Percentiles rank a stretch among this genome's conserved stretches.
Conservation (phyloP, 2,113 vertebrate species). For the Nothoprocta pentlandii region DNA sequence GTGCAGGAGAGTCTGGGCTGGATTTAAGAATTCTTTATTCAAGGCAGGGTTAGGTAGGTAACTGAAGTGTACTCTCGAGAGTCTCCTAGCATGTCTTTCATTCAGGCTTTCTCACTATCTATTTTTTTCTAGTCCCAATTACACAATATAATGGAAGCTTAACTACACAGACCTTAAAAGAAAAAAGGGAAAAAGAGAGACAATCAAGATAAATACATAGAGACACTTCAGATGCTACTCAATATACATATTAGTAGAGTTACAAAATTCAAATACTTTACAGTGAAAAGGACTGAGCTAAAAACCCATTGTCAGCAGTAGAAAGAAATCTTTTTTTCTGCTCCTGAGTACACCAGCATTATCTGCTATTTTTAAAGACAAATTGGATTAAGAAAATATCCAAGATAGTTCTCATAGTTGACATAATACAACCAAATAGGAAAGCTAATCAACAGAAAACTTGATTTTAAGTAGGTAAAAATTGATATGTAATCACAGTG, state of each 20-base stretch:
- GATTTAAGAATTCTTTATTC: neutral
- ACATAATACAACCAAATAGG: neutral
- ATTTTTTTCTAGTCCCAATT: neutral
- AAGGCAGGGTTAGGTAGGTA: neutral
- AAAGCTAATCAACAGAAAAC: conserved; percentile 41
- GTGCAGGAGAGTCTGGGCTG: neutral
- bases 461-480: conserved; percentile 59
- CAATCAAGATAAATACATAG: neutral
- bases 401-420: neutral
- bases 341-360: neutral
- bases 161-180: neutral
- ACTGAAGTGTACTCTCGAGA: neutral
- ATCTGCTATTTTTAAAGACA: neutral
- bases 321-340: neutral
- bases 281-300: neutral
- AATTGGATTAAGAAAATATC: neutral
- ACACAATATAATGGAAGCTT: neutral
- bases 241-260: neutral
- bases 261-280: neutral
- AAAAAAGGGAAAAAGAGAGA: neutral
- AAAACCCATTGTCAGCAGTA: neutral
- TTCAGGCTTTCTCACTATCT: neutral
- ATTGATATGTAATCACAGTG: neutral
- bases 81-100: neutral
- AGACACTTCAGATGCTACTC: neutral